These are phyloP conservation scores for Australoheros scitulus DNA, from an alignment of 2,113 vertebrate species.

Conservation along the genomic window DNA sequence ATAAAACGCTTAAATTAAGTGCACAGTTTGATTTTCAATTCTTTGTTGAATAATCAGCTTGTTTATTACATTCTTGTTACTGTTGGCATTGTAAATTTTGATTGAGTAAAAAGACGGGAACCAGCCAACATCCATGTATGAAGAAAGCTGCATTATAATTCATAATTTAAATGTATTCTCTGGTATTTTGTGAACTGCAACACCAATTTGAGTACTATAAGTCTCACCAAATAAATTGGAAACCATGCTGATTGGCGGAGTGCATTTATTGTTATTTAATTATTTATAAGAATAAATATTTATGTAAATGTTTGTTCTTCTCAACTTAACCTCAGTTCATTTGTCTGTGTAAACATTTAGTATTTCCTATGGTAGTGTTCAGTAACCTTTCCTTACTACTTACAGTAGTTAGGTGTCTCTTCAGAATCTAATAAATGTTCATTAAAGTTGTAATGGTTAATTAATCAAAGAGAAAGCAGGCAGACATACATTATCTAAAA, in stretches of 20 bases:
- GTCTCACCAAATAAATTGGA: too few species aligned
- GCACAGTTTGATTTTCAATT: background rate
- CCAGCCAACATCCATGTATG: background rate
- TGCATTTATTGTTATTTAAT: background rate
- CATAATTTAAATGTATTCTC: background rate
- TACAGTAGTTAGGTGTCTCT: fast-evolving
- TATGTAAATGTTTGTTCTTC: background rate
- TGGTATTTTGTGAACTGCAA: background rate
- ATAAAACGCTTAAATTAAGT: background rate
- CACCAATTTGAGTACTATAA: background rate
- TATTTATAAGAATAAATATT: background rate
- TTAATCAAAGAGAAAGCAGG: background rate
- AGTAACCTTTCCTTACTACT: background rate
- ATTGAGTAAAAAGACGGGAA: background rate
- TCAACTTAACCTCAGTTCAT: background rate
- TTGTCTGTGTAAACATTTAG: background rate
- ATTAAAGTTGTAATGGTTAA: background rate
- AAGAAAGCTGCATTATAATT: background rate
- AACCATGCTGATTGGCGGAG: too few species aligned
- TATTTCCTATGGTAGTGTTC: background rate
- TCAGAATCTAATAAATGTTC: background rate
- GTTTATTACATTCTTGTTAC: too few species aligned
- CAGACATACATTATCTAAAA: background rate
- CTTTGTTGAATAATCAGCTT: background rate
- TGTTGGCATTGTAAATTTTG: too few species aligned